Conservation (phyloP, 2,888 invertebrate genomes). For the Nudaria mundana region DNA sequence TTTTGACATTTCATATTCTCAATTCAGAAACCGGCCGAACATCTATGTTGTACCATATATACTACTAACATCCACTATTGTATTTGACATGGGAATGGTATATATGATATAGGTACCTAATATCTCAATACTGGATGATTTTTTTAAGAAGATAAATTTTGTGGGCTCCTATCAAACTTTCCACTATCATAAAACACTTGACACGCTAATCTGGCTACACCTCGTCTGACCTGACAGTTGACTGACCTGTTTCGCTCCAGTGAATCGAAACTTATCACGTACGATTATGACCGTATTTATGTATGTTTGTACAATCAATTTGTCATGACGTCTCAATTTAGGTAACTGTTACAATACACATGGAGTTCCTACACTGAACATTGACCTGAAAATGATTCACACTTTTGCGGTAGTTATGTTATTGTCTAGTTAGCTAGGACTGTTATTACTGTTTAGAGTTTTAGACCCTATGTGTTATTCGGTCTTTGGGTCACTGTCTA, state of each 20-base stretch:
- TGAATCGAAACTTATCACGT: conserved; percentile 61
- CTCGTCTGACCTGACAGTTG: too few relatives aligned
- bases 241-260: conserved; percentile 51
- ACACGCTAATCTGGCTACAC: conserved; percentile 27
- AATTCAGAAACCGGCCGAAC: too few relatives aligned
- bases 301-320: conserved; percentile 62
- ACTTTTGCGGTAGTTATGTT: conserved; percentile 54
- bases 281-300: conserved; percentile 39
- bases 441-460: conserved; percentile 40
- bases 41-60: too few relatives aligned
- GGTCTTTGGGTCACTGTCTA: conserved; percentile 49
- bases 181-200: conserved; percentile 26
- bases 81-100: too few relatives aligned
- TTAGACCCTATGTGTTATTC: conserved; percentile 33
- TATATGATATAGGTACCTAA: too few relatives aligned
- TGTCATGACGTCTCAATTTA: conserved; percentile 67
- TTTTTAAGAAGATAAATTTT: too few relatives aligned
- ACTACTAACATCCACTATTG: too few relatives aligned
- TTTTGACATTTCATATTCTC: too few relatives aligned
- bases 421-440: conserved; percentile 45
- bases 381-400: conserved; percentile 73
- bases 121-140: too few relatives aligned
- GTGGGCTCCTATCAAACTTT: conserved; percentile 4
- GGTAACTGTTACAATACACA: conserved; percentile 64
- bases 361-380: conserved; percentile 53